phyloP scores from a whole-genome alignment of 2,797 vertebrate species.

The Sebastes cheni region DNA sequence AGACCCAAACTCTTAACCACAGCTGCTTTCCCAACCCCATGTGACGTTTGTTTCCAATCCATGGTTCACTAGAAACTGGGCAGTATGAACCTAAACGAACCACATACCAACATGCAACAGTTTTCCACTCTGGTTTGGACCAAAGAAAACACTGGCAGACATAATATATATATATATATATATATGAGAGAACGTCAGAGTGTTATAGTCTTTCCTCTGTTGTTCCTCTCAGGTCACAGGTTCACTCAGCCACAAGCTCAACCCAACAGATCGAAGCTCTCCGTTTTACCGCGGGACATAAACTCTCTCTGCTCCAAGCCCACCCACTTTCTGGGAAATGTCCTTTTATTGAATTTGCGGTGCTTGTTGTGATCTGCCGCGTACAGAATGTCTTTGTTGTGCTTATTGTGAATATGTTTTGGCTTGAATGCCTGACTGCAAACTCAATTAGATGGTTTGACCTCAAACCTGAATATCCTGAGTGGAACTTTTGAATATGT shows the following conservation, averaged over 20 bases:
- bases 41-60: not conserved
- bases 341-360: not conserved
- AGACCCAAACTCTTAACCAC: not conserved
- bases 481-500: not conserved
- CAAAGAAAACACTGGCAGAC: not conserved
- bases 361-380: not conserved
- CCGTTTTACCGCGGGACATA: not conserved
- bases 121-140: not conserved
- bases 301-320: not conserved
- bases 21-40: not conserved
- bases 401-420: not conserved
- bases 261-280: not conserved
- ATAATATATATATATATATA: not conserved
- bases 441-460: not conserved
- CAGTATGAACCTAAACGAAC: not conserved
- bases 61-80: not conserved
- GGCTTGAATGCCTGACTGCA: not conserved
- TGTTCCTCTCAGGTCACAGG: not conserved
- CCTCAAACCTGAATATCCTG: not conserved
- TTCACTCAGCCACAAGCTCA: not conserved
- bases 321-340: constrained; percentile 5
- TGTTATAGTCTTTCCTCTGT: not conserved
- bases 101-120: not conserved
- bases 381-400: not conserved
- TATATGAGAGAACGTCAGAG: not conserved